These are phyloP conservation scores for Panthera uncia DNA, from an alignment of 2,113 vertebrate species.

Conservation along the genomic window DNA sequence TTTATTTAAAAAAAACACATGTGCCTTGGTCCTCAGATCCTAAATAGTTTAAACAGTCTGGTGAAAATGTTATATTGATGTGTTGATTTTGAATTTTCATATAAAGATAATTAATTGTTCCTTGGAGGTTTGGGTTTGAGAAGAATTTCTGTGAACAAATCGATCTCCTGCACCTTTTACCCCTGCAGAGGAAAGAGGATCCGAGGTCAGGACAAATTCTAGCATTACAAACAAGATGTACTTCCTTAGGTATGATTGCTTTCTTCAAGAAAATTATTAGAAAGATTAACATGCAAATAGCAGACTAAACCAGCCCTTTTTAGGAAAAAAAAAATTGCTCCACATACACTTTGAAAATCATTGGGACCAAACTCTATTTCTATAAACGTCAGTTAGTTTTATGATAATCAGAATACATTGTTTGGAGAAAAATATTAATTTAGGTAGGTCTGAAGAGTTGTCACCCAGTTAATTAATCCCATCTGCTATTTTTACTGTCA, in stretches of 20 bases:
- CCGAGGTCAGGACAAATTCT: constrained; percentile 36
- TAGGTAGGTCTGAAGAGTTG: constrained; percentile 75
- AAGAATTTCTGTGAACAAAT: constrained; percentile 40
- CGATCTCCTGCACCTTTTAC: constrained; percentile 30
- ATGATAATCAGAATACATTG: constrained; percentile 77
- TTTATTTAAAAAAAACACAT: neutral
- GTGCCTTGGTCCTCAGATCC: neutral
- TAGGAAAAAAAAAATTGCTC: constrained; percentile 18
- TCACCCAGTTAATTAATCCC: constrained; percentile 82
- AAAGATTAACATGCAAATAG: constrained; percentile 53
- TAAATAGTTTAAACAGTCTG: neutral
- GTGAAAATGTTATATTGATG: neutral
- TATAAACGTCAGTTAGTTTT: constrained; percentile 70
- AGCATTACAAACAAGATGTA: constrained; percentile 10
- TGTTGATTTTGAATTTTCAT: constrained; percentile 46
- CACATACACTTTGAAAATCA: constrained; percentile 60
- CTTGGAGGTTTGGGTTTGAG: neutral
- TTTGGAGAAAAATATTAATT: constrained; percentile 80
- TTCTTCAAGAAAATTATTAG: constrained; percentile 47
- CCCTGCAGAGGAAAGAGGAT: neutral
- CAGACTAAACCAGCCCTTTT: neutral
- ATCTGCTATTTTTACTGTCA: constrained; percentile 78
- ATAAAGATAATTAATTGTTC: constrained; percentile 57
- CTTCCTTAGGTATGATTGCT: constrained; percentile 9
- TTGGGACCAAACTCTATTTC: constrained; percentile 39